Evolutionary conservation across 1,140 invertebrate genomes (phyloP).

Genomic region (Drosophila mauritiana): DNA sequence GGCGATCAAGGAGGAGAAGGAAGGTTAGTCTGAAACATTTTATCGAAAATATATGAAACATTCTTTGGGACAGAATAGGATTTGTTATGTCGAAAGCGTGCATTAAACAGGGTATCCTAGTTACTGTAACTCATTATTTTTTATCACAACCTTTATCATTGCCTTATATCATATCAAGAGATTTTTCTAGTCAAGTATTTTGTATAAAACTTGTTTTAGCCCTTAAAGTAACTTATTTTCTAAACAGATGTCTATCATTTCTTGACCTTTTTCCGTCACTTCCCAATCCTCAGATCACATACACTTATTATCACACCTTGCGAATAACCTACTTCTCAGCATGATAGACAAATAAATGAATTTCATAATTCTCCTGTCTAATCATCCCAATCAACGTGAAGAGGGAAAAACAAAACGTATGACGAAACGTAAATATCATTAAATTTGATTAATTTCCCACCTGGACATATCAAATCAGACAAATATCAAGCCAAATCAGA

Average conservation of each 20-base stretch:
- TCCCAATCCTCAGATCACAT: neutral
- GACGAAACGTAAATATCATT: constrained; percentile 77
- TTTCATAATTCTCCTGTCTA: constrained; percentile 36
- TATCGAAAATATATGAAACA: too few relatives aligned
- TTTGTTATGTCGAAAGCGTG: too few relatives aligned
- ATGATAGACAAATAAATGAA: constrained; percentile 43
- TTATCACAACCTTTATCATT: too few relatives aligned
- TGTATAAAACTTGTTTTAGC: too few relatives aligned
- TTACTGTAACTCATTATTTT: too few relatives aligned
- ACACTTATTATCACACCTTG: neutral
- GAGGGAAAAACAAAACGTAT: constrained; percentile 20
- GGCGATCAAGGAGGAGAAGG: neutral
- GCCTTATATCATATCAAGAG: too few relatives aligned
- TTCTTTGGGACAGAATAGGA: too few relatives aligned
- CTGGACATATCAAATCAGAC: constrained; percentile 65
- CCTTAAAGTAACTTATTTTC: too few relatives aligned
- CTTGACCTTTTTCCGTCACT: neutral
- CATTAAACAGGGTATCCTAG: too few relatives aligned
- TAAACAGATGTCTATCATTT: neutral
- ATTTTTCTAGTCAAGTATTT: too few relatives aligned
- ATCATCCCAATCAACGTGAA: constrained; percentile 6
- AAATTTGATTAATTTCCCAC: constrained; percentile 75
- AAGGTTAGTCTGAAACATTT: constrained; percentile 16
- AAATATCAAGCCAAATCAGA: constrained; percentile 41
- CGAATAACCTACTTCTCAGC: constrained; percentile 31